Conservation (phyloP, 2,888 invertebrate species). For the Microplitis manilae region DNA sequence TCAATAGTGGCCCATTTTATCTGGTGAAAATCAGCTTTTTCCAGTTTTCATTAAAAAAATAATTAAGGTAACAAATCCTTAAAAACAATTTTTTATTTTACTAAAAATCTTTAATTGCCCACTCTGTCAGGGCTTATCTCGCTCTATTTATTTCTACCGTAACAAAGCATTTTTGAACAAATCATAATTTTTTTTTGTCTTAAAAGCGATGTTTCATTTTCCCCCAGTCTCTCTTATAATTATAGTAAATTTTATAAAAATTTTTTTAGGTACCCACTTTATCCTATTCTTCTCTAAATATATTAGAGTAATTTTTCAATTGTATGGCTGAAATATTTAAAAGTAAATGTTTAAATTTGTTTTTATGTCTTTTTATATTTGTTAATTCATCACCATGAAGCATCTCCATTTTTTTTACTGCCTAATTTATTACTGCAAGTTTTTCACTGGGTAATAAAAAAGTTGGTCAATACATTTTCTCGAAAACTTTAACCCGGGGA, state of each 20-base stretch:
- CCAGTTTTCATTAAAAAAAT: no score
- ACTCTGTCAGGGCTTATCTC: no score
- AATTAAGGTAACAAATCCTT: no score
- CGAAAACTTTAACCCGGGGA: not conserved
- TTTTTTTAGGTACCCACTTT: not conserved
- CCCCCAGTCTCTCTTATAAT: no score
- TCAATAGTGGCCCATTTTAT: no score
- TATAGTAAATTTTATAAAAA: not conserved
- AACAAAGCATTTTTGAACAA: no score
- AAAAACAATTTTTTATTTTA: no score
- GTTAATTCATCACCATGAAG: slow-evolving; percentile 1
- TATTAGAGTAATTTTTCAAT: not conserved
- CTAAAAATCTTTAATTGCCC: no score
- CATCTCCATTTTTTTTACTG: not conserved
- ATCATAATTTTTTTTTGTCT: no score
- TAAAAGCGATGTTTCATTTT: no score
- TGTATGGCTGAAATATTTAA: not conserved
- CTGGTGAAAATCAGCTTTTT: no score
- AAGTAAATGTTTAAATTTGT: not conserved
- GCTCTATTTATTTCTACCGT: no score
- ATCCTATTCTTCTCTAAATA: not conserved
- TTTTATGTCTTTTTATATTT: not conserved
- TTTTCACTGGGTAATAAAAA: not conserved
- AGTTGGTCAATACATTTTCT: slow-evolving; percentile 3
- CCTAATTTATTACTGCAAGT: not conserved